Base-by-base conservation (phyloP, 2,113 vertebrate species). In the Trematocara variabile region DNA sequence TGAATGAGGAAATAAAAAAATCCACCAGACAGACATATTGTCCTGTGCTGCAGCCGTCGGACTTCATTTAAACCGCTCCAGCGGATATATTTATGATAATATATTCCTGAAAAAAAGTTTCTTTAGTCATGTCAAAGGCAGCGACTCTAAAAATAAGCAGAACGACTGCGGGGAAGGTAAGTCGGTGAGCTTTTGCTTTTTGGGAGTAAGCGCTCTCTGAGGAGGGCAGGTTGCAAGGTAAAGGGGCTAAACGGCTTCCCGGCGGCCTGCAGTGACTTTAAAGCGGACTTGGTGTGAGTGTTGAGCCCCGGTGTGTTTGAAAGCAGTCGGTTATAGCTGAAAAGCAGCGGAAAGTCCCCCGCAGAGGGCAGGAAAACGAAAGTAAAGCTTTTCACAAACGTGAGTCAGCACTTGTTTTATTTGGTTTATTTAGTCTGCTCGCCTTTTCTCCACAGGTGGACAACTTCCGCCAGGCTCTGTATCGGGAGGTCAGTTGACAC, bases 391-490 rank as follows among this genome's bases (percentile, higher is more conserved):
- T 44, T 2, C 28, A 20, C 30, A 4, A 50, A 75, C 77, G 13
- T 93, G 92, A 94, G 18, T 91, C 89, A 90, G 85, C 92, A 55
- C 8, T 83, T 5, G 68, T 48, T 63, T 63, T 65, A 39, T 0
- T 65, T 65, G 60, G 2, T 25, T 25, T 33, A 60, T 46, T 20
- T 16, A 11, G n/a, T 11, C n/a, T 44, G 2, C 77, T 68, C 41
- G 13, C 18, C 4, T 3, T 63, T 28, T 18, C 10, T 18, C 14
- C 37, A 14, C 92, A 98, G 97, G 96, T 98, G 89, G 96, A 97
- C n/a, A 94, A 86, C 93, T 97, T 95, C 94, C 95, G 94, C 55
- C 93, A 96, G 84, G 91, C 94, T 8, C 95, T 98, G 54, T 95
- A 95, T 77, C 89, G 91, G 10, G 95, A 98, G 97, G 97, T 98